Conservation (phyloP, 2,113 vertebrate genomes). For the Oryzias melastigma region DNA sequence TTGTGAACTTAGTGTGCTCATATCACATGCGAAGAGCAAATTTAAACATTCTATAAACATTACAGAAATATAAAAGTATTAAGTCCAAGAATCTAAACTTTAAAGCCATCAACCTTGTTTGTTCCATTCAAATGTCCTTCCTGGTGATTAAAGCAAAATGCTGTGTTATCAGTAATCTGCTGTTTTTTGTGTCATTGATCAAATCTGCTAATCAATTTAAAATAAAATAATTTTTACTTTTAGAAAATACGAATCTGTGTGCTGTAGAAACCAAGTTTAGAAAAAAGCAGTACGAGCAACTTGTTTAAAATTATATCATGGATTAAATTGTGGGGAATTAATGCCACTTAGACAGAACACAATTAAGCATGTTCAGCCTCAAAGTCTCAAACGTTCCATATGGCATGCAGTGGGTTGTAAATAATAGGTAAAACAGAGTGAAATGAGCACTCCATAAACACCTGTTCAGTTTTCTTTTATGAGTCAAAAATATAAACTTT, state of each 20-base stretch:
- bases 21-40: too few relatives aligned
- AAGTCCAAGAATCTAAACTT: too few relatives aligned
- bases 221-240: background rate
- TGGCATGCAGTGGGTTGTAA: constrained; percentile 15
- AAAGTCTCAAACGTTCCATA: constrained; percentile 35
- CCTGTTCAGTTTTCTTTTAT: constrained; percentile 20
- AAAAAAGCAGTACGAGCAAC: background rate
- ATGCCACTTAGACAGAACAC: constrained; percentile 20
- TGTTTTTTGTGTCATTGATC: background rate
- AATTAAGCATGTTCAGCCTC: constrained; percentile 11
- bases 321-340: constrained; percentile 28
- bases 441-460: constrained; percentile 26
- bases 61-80: too few relatives aligned
- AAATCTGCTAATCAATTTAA: background rate
- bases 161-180: background rate
- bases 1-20: too few relatives aligned
- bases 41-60: too few relatives aligned
- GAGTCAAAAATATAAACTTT: constrained; percentile 10
- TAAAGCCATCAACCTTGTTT: too few relatives aligned
- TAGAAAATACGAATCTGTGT: background rate
- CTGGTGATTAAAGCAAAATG: too few relatives aligned
- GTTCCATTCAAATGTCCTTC: too few relatives aligned
- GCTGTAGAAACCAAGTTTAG: background rate
- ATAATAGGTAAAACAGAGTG: constrained; percentile 20
- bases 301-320: constrained; percentile 8